Evolutionary conservation across 2,113 vertebrate genomes (phyloP).

Genomic region (Pachypanchax playfairii): DNA sequence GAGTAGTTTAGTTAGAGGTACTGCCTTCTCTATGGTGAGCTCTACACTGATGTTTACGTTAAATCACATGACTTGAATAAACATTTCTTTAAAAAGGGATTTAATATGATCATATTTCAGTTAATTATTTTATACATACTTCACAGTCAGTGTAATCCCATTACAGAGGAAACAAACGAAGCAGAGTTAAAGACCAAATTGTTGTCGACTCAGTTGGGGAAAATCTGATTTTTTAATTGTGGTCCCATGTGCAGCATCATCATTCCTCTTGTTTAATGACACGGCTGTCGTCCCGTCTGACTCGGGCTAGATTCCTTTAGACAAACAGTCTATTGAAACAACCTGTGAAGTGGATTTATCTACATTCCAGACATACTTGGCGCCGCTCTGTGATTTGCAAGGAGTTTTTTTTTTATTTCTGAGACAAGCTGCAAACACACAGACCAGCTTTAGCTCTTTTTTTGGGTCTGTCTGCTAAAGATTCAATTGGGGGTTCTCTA

Average conservation of each 20-base stretch:
- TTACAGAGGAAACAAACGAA: too few relatives aligned
- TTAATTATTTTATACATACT: too few relatives aligned
- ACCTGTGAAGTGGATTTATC: slow-evolving; percentile 21
- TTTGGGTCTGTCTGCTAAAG: slow-evolving; percentile 74
- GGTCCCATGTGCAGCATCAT: slow-evolving; percentile 50
- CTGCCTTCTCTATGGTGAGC: too few relatives aligned
- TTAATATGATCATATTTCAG: too few relatives aligned
- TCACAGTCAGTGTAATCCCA: too few relatives aligned
- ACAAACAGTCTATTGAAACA: slow-evolving; percentile 55
- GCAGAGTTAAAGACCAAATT: too few relatives aligned
- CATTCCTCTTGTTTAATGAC: slow-evolving; percentile 43
- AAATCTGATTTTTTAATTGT: too few relatives aligned
- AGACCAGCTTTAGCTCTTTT: slow-evolving; percentile 46
- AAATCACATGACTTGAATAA: too few relatives aligned
- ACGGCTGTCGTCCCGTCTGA: slow-evolving; percentile 27
- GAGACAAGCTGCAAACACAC: not conserved
- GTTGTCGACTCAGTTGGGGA: too few relatives aligned
- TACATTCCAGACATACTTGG: slow-evolving; percentile 31
- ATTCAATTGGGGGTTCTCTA: slow-evolving; percentile 65
- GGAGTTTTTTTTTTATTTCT: not conserved
- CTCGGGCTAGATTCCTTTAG: slow-evolving; percentile 40
- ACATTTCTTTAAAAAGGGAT: too few relatives aligned
- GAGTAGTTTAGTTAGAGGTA: too few relatives aligned
- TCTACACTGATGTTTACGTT: too few relatives aligned
- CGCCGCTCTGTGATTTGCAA: slow-evolving; percentile 10